Percentiles rank a stretch among this genome's conserved stretches.
These are phyloP conservation scores for Aricia agestis DNA, from an alignment of 1,140 invertebrate genomes.

Conservation along the genomic window DNA sequence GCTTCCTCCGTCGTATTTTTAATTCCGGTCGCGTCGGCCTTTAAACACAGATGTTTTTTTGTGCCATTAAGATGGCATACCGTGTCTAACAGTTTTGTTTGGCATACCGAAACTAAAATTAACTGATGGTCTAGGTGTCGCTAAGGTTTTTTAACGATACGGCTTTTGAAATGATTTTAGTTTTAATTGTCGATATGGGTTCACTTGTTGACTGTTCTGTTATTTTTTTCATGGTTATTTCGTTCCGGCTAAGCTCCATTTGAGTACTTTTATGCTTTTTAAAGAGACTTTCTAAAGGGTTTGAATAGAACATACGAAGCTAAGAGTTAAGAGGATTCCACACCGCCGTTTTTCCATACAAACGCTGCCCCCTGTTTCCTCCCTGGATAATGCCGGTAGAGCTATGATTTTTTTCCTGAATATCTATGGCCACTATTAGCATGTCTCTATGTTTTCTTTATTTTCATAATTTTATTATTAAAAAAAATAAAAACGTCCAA, in stretches of 20 bases:
- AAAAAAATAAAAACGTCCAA: no score
- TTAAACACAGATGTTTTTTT: conserved; percentile 29
- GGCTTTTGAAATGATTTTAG: neutral
- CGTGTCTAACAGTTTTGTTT: conserved; percentile 31
- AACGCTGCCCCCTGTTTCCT: no score
- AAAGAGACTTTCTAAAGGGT: no score
- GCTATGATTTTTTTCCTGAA: no score
- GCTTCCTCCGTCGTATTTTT: conserved; percentile 10
- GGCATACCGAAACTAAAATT: conserved; percentile 34
- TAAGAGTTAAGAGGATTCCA: no score
- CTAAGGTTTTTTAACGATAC: neutral
- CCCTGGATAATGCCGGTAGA: no score
- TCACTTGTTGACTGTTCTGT: neutral
- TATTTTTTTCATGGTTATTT: neutral
- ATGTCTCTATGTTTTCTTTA: no score
- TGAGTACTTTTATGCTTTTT: neutral
- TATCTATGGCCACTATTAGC: no score
- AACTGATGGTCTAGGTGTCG: neutral
- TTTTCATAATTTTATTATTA: no score
- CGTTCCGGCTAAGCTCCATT: neutral
- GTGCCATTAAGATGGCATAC: conserved; percentile 23
- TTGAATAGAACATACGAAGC: no score
- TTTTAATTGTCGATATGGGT: neutral
- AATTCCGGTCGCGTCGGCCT: conserved; percentile 2
- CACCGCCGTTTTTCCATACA: no score